Base-by-base conservation (phyloP, 1,140 invertebrate species). In the Physella acuta region DNA sequence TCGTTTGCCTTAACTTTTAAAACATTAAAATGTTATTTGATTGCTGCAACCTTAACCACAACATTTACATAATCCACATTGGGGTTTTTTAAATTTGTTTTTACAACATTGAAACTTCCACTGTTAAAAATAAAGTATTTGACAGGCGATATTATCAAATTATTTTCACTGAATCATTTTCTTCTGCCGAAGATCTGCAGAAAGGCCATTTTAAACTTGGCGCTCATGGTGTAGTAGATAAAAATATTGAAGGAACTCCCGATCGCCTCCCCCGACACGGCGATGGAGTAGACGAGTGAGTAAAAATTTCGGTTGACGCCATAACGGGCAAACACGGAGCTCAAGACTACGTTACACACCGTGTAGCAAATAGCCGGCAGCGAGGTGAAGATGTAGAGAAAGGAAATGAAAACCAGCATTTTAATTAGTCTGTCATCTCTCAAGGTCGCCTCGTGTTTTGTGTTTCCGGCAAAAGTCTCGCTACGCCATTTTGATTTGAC, bases 341-440 rank as follows among this genome's bases (percentile, higher is more conserved):
- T 20, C 20, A 11, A 20, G 8, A 44, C 8, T 44, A 44, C 39
- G 20, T 8, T 11, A 8, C 8, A 8, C 17, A 60, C 33, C 26
- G 16, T 30, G 24, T 60, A 30, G 16, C 26, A 16, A 24, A 8
- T 8, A 11, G 5, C 33, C 52, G 52, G 52, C 52, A 55, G 8
- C 11, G 26, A 8, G 26, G 11, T 14, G 24, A 55, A 8, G 24
- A 60, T 60, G 31, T 30, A 60, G 4, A 60, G 26, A 60, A 16
- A 11, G 31, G 16, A 31, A 28, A 60, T 60, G 33, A 5, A 60
- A 11, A 8, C 17, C 8, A 60, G 17, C 58, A 60, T 60, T 33
- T 34, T 60, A 4, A 33, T 24, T 14, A 60, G 11, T 60, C 33
- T 60, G 17, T 60, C 33, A 33, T 60, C 58, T 60, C 58, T 5